Evolutionary conservation across 2,888 invertebrate species (phyloP), one percentile per base, ranked within the genome.

Genomic region (Orthonychiurus folsomi): DNA sequence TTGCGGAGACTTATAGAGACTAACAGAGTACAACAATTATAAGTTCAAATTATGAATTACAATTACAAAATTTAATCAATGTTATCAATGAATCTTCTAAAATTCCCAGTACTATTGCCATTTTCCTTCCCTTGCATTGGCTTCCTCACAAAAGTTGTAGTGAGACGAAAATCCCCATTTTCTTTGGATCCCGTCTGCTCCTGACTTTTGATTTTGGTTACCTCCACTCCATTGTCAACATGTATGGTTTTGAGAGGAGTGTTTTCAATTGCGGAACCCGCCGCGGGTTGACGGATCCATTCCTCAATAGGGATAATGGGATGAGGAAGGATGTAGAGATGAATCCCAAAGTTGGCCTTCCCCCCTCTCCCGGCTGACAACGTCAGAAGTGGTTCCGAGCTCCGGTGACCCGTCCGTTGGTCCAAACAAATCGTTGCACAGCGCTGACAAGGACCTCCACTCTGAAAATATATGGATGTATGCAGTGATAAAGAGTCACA

Each of bases 341-440:
- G 91, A 64, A 89, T 82, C n/a, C 92, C 92, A 75, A 92, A 91
- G 47, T 81, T 81, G 37, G 71, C 64, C 67, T 88, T 80, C 80
- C 88, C 89, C 1, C 89, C 89, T 63, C 82, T 81, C 74, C 87
- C 85, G 73, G 84, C 83, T 0, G 88, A 84, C 69, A 91, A 82
- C 1, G 89, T 87, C 67, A 85, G 81, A 15, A 91, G 77, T 0
- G 90, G 89, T 76, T 91, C 90, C 0, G 85, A 81, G 48, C 88
- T 87, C 74, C 86, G 89, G 69, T 84, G 80, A 0, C 91, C 93
- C 1, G 87, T 89, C 54, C 81, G 80, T 78, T 93, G 95, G 78
- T 96, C 87, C 65, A 95, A 87, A 76, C 95, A 94, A 63, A 97
- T 88, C 90, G 96, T 95, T 78, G 93, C 92, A 76, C 96, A 97